Percentiles rank a stretch among this genome's conserved stretches.
Evolutionary conservation across 2,888 invertebrate genomes (phyloP).

Genomic region (Ormia ochracea): DNA sequence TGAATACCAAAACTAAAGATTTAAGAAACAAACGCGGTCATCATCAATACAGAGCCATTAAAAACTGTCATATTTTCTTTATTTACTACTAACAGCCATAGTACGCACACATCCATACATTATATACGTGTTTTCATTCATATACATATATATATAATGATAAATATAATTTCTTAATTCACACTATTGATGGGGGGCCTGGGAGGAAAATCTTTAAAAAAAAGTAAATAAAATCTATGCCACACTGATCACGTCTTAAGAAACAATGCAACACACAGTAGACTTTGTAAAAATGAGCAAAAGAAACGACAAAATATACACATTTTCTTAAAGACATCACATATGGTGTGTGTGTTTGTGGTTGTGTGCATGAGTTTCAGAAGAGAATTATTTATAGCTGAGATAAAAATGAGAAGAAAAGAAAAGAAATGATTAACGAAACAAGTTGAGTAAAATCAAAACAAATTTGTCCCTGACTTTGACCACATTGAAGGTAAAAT

Average conservation of each 20-base stretch:
- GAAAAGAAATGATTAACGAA: too few species aligned
- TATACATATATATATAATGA: too few species aligned
- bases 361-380: not conserved
- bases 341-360: too few species aligned
- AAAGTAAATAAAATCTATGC: slow-evolving; percentile 53
- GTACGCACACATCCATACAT: not conserved
- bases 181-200: not conserved
- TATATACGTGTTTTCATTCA: not conserved
- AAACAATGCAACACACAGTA: slow-evolving; percentile 47
- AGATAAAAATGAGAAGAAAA: slow-evolving; percentile 15
- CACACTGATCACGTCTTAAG: slow-evolving; percentile 61
- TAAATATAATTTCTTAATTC: too few species aligned
- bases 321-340: too few species aligned
- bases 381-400: not conserved
- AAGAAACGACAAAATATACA: slow-evolving; percentile 22
- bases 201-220: not conserved
- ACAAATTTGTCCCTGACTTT: slow-evolving; percentile 72
- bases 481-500: slow-evolving; percentile 67
- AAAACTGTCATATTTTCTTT: slow-evolving; percentile 14
- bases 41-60: slow-evolving; percentile 44
- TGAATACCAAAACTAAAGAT: slow-evolving; percentile 50
- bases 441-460: slow-evolving; percentile 43
- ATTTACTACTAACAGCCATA: not conserved
- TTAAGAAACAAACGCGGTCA: slow-evolving; percentile 59
- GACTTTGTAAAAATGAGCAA: slow-evolving; percentile 27